Percentiles rank a stretch among this genome's conserved stretches.
phyloP scores from a whole-genome alignment of 2,888 invertebrate species.

The Dasypogon diadema region DNA sequence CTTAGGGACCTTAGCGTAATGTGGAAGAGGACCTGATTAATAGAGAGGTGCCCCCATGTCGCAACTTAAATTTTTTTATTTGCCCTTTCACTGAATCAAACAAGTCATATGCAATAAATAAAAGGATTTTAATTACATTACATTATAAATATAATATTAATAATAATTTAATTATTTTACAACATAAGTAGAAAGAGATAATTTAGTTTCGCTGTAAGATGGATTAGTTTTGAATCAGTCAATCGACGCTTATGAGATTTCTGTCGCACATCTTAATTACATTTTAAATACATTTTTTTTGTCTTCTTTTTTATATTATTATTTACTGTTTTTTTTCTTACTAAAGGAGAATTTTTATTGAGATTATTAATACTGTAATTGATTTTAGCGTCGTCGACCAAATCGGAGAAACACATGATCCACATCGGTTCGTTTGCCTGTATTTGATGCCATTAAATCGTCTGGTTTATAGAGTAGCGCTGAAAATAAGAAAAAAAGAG shows the following conservation, averaged over 20 bases:
- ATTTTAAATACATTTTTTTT: neutral
- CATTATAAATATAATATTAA: conserved; percentile 46
- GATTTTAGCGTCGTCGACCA: conserved; percentile 79
- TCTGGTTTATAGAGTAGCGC: conserved; percentile 66
- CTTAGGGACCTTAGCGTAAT: no score
- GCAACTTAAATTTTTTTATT: no score
- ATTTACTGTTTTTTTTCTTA: conserved; percentile 8
- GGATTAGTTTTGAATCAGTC: conserved; percentile 24
- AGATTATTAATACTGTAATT: neutral
- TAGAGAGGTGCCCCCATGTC: no score
- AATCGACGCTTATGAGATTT: conserved; percentile 33
- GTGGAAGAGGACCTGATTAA: no score
- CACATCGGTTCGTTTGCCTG: conserved; percentile 87
- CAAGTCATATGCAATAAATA: conserved; percentile 30
- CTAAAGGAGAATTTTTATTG: neutral
- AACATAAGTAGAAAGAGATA: conserved; percentile 40
- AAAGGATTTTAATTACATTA: conserved; percentile 37
- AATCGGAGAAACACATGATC: conserved; percentile 92
- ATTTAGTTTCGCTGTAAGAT: conserved; percentile 20
- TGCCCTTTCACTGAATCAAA: no score
- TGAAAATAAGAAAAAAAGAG: conserved; percentile 57
- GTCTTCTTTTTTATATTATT: conserved; percentile 6
- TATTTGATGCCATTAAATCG: conserved; percentile 68
- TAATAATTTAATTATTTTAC: conserved; percentile 42
- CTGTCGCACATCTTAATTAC: conserved; percentile 9